Base-by-base conservation (phyloP, 2,113 vertebrate species). In the Apus apus region DNA sequence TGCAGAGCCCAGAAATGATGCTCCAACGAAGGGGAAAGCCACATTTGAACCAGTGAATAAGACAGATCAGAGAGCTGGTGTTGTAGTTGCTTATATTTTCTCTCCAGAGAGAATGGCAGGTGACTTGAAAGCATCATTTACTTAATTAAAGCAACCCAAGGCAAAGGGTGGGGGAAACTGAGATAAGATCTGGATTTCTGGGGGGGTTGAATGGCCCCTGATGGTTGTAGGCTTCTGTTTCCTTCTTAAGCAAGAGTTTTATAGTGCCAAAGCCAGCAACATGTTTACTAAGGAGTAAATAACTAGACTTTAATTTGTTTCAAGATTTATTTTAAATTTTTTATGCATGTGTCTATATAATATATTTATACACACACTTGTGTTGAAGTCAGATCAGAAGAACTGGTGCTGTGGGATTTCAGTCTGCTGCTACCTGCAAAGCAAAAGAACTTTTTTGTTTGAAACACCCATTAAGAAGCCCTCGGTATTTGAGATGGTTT, bases 21-120 rank as follows among this genome's bases (percentile, higher is more conserved):
- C 4, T 7, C 54, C 73, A 22, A 4, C 12, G 71, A 73, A 21
- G 23, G 20, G 30, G 45, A 54, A 40, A 50, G 25, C 19, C 8
- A 4, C 2, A 1, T 36, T 13, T 32, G 12, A 61, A 36, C 12
- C 45, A 3, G 4, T 29, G 62, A 87, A 3, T 11, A 9, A 3
- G 53, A 4, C 15, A 14, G 48, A 8, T 11, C 43, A 46, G 21
- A 62, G 11, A 13, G 36, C 46, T 20, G 36, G 27, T 38, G 4
- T 13, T 17, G 91, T 5, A 11, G 12, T 15, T 60, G 65, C 48
- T 89, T 3, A 0, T 6, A 10, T 22, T 45, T 70, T 57, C 65
- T 6, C 46, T 22, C 57, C 34, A 70, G 53, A 77, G 29, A 54
- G 40, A 25, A 1, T 0, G 7, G 54, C 54, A 58, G 27, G 50